These are phyloP conservation scores for Eriocheir sinensis DNA, from an alignment of 1,140 invertebrate genomes.

Conservation along the genomic window DNA sequence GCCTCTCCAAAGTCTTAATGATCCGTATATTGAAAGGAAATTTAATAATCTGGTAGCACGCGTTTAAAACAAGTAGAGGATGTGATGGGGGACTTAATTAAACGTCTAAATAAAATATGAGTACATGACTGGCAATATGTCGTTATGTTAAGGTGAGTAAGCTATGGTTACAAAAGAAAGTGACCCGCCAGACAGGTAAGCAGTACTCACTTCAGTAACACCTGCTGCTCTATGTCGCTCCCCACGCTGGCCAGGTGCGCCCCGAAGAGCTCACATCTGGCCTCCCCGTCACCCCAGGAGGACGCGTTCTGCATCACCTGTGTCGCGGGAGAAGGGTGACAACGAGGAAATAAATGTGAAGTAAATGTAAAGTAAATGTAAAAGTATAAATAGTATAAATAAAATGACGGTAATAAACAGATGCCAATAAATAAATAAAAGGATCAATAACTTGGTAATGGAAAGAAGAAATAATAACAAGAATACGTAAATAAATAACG, in stretches of 20 bases:
- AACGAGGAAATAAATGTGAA: background rate
- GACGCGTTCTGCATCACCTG: constrained; percentile 41
- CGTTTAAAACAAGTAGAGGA: too few species aligned
- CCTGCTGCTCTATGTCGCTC: background rate
- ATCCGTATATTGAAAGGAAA: too few species aligned
- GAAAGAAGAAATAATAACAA: background rate
- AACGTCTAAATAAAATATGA: too few species aligned
- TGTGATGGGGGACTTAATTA: too few species aligned
- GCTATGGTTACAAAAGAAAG: too few species aligned
- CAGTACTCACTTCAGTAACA: background rate
- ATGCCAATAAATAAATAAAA: background rate
- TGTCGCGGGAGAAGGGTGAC: background rate
- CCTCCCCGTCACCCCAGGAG: constrained; percentile 39
- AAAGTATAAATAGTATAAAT: background rate
- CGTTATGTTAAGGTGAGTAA: too few species aligned
- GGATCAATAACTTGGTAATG: background rate
- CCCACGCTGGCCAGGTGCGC: constrained; percentile 49
- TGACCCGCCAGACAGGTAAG: too few species aligned
- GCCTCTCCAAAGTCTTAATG: too few species aligned
- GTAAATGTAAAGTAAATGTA: background rate
- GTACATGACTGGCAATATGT: too few species aligned
- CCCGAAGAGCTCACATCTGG: constrained; percentile 5
- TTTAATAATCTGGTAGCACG: too few species aligned
- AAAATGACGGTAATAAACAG: background rate
- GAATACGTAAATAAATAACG: background rate